Evolutionary conservation across 2,888 invertebrate species (phyloP).

Genomic region (Andrena praecox): DNA sequence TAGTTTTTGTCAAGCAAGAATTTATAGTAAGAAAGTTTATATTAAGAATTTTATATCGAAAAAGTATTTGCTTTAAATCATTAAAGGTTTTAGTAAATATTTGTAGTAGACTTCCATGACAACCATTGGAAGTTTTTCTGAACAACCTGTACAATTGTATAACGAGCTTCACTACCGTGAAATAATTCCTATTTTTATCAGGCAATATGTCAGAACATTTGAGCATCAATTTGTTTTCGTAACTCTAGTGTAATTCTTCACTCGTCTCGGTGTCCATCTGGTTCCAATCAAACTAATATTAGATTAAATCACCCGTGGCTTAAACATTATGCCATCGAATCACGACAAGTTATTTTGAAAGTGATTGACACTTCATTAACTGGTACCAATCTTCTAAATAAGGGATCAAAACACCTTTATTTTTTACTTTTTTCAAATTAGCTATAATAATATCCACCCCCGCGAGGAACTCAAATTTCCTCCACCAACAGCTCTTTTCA

Average conservation of each 20-base stretch:
- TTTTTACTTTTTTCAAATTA: not conserved
- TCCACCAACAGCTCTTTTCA: no score
- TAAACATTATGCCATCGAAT: not conserved
- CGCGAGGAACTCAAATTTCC: not conserved
- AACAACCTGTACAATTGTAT: not conserved
- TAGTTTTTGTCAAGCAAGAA: not conserved
- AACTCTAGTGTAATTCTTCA: not conserved
- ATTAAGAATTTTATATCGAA: not conserved
- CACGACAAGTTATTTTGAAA: not conserved
- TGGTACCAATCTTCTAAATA: not conserved
- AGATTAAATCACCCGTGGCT: not conserved
- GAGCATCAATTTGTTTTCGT: constrained; percentile 20
- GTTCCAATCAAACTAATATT: constrained; percentile 12
- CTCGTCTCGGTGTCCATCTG: not conserved
- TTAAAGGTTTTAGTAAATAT: not conserved
- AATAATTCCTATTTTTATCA: constrained; percentile 28
- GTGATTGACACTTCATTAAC: not conserved
- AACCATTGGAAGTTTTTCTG: not conserved
- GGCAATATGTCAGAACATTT: constrained; percentile 8
- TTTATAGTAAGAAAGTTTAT: not conserved
- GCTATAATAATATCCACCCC: no score
- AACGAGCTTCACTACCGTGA: not conserved
- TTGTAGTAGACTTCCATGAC: not conserved
- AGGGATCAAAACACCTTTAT: not conserved
- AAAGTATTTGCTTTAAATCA: not conserved